A percentile compares a stretch with the other conserved stretches of the same genome.
Conservation (phyloP, 2,113 vertebrate genomes). For the Lathamus discolor region DNA sequence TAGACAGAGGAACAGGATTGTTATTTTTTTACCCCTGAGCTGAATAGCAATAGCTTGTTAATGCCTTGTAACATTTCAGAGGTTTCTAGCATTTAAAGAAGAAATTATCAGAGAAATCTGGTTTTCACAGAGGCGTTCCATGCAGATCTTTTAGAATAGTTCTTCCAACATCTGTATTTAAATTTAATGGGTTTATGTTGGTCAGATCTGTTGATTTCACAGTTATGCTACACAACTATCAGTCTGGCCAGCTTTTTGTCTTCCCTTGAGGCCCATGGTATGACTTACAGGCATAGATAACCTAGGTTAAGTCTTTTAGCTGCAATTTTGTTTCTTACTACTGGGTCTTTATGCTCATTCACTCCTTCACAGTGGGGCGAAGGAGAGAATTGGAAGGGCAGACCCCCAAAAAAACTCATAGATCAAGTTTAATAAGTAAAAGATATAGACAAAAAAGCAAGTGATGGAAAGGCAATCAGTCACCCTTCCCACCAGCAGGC, state of each 20-base stretch:
- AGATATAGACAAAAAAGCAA: background rate
- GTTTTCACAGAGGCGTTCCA: background rate
- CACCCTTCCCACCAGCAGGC: background rate
- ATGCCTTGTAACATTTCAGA: background rate
- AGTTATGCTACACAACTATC: background rate
- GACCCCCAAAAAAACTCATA: background rate
- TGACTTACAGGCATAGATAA: background rate
- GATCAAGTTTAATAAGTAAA: background rate
- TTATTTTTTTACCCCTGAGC: background rate
- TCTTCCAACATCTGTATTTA: background rate
- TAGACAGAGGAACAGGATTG: background rate
- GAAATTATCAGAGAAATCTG: background rate
- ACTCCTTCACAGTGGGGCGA: rapidly evolving
- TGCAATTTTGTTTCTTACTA: background rate
- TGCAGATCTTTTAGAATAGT: background rate
- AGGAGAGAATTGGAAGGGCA: background rate
- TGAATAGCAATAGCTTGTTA: background rate
- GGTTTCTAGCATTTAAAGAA: background rate
- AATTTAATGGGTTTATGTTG: background rate
- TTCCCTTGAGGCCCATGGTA: background rate
- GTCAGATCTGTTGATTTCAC: background rate
- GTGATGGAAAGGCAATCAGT: background rate
- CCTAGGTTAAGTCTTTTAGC: background rate
- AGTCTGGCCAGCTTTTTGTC: background rate
- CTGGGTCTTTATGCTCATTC: background rate